Evolutionary conservation across 2,888 invertebrate species (phyloP).

Genomic region (Tenthredo notha): DNA sequence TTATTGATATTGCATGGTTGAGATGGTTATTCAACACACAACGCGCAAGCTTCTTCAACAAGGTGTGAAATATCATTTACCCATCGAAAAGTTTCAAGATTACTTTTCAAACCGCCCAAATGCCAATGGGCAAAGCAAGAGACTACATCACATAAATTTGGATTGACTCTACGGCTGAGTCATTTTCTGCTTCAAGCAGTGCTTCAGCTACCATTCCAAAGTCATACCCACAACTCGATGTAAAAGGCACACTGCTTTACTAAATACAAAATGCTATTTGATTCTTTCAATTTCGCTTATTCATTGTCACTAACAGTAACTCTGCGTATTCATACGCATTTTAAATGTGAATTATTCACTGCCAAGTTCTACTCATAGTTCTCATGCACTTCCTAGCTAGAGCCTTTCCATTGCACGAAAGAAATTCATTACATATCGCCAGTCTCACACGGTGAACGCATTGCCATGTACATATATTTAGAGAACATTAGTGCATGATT

Average conservation of each 20-base stretch:
- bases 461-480: background rate
- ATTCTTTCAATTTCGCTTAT: background rate
- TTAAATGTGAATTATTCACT: background rate
- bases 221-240: background rate
- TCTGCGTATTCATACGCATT: background rate
- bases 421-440: background rate
- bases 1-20: background rate
- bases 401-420: background rate
- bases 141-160: background rate
- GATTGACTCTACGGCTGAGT: background rate
- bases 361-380: background rate
- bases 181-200: background rate
- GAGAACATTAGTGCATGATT: conserved; percentile 38
- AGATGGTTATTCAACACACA: background rate
- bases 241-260: background rate
- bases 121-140: background rate
- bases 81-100: background rate
- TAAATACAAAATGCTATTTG: background rate
- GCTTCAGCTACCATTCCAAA: background rate
- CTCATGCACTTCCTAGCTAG: background rate
- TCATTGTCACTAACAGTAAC: background rate
- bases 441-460: background rate
- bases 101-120: background rate
- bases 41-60: background rate
- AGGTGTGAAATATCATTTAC: background rate